Evolutionary conservation across 64 coral and sea anemone species (phyloP), one percentile per base, ranked within the genome.

Genomic region (Montipora capricornis): DNA sequence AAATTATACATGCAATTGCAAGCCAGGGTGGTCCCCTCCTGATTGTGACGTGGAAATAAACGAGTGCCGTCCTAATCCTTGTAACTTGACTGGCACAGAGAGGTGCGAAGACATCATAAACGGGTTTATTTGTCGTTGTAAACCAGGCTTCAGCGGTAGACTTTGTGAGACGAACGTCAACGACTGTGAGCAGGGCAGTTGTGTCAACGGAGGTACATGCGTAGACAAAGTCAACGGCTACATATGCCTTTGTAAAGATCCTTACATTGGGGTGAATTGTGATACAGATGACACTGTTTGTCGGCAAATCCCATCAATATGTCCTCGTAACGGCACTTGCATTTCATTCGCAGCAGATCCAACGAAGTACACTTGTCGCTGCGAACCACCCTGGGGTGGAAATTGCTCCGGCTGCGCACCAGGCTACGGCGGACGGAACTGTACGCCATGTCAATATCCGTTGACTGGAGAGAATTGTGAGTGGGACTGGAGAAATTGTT

Each of bases 391-490:
- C 1, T 96, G 95, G 95, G 80, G 95, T 24, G 80, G 95, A 29
- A 76, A 96, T 73, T 96, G 95, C 71, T 89, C 71, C 3, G 91
- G 91, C 50, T 96, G 95, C 37, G 95, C 87, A 57, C 91, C 91
- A 44, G 95, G 95, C 16, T 93, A 93, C 59, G 73, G 95, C 46
- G 95, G 95, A 12, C 76, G n/a, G 51, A 75, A 90, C 9, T 96
- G 95, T 20, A 58, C 68, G n/a, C 87, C 95, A 16, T 96, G 95
- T 90, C 68, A 58, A 64, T 96, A 96, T 78, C 95, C 91, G n/a
- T 83, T 79, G 95, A 93, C 95, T 47, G 95, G 95, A 37, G 95
- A 93, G 88, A 96, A 96, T 53, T 96, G 95, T 84, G 73, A 93
- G 20, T 80, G 77, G 5, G 80, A 96, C 48, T 96, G 95, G 95